A percentile compares a stretch with the other conserved stretches of the same genome.
These are phyloP conservation scores for Epinotia nisella DNA, from an alignment of 2,888 invertebrate genomes.

Conservation along the genomic window DNA sequence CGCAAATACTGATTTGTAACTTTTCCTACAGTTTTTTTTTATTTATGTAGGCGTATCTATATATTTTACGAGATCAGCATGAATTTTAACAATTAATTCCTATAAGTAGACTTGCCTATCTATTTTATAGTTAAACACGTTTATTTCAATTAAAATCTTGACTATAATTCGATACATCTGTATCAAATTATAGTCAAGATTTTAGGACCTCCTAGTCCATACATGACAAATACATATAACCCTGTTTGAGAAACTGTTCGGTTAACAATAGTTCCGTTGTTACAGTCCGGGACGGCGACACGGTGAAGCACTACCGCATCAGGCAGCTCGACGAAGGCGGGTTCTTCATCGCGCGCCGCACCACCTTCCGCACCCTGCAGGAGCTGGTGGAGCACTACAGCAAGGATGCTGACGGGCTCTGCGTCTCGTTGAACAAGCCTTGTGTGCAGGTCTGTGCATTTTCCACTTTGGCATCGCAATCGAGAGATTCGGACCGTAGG, in stretches of 20 bases:
- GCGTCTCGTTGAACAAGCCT: slow-evolving; percentile 97
- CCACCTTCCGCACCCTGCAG: slow-evolving; percentile 98
- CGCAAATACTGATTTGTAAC: too few relatives aligned
- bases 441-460: slow-evolving; percentile 91
- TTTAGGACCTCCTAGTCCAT: too few relatives aligned
- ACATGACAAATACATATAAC: too few relatives aligned
- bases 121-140: too few relatives aligned
- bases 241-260: neutral
- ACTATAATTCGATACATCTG: too few relatives aligned
- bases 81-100: too few relatives aligned
- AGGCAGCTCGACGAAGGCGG: slow-evolving; percentile 99
- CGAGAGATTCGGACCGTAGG: neutral
- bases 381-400: slow-evolving; percentile 99
- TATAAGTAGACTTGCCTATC: too few relatives aligned
- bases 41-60: too few relatives aligned
- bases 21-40: too few relatives aligned
- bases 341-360: slow-evolving; percentile 99
- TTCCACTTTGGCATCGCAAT: neutral
- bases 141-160: too few relatives aligned
- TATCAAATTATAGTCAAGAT: too few relatives aligned
- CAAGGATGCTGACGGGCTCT: slow-evolving; percentile 98
- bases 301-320: slow-evolving; percentile 99
- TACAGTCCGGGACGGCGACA: slow-evolving; percentile 98
- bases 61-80: too few relatives aligned
- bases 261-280: slow-evolving; percentile 52